These are phyloP conservation scores for Agrotis ipsilon DNA, from an alignment of 2,888 invertebrate species.

Conservation along the genomic window DNA sequence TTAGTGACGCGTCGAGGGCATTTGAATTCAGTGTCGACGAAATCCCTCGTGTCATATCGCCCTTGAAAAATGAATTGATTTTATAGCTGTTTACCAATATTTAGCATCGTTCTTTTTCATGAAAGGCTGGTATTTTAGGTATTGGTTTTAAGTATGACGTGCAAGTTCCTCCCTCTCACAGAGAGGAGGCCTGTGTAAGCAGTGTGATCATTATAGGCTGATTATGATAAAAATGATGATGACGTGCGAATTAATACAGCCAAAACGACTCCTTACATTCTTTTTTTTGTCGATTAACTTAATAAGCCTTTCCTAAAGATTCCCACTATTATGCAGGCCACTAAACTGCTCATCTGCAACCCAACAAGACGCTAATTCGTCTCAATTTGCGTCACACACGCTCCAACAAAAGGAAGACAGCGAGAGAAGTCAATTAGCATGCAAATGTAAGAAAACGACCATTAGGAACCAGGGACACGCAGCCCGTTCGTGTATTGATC, in stretches of 20 bases:
- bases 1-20: neutral
- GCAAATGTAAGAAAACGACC: constrained; percentile 91
- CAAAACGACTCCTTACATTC: neutral
- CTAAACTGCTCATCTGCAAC: constrained; percentile 62
- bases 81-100: constrained; percentile 5
- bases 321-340: constrained; percentile 36
- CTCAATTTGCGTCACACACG: constrained; percentile 82
- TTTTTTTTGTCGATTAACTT: neutral
- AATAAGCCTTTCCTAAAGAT: constrained; percentile 9
- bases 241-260: no score
- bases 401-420: constrained; percentile 81
- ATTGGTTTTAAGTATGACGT: neutral
- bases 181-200: no score
- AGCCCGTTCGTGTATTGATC: constrained; percentile 85
- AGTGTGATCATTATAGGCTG: no score
- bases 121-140: no score
- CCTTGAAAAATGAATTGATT: constrained; percentile 42
- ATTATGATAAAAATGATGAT: no score
- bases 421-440: constrained; percentile 88
- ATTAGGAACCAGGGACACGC: constrained; percentile 80
- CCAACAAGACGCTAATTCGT: constrained; percentile 77
- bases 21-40: constrained; percentile 41
- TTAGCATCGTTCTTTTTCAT: neutral
- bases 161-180: no score
- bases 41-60: constrained; percentile 39